Percentiles rank a stretch among this genome's conserved stretches.
Conservation (phyloP, 1,140 invertebrate genomes). For the Nymphalis io region DNA sequence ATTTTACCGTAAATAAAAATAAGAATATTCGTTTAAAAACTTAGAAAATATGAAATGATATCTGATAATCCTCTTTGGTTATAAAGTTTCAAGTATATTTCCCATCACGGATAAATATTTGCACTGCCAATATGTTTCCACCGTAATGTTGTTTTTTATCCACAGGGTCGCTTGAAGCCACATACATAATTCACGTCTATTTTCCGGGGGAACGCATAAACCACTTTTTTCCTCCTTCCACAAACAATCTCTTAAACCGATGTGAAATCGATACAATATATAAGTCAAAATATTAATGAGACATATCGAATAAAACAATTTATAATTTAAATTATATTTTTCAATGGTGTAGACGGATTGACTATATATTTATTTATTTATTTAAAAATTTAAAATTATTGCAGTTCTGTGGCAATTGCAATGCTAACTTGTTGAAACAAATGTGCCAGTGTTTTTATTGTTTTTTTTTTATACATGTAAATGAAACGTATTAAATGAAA, state of each 20-base stretch:
- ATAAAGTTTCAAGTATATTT: not conserved
- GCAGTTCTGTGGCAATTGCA: too few relatives aligned
- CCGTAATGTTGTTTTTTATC: slow-evolving; percentile 7
- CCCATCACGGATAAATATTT: not conserved
- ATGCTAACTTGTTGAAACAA: too few relatives aligned
- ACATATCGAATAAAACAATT: not conserved
- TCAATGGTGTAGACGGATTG: too few relatives aligned
- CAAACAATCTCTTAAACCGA: not conserved
- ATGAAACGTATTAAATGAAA: too few relatives aligned
- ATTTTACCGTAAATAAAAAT: too few relatives aligned
- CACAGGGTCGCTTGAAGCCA: not conserved
- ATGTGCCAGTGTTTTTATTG: too few relatives aligned
- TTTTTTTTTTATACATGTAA: too few relatives aligned
- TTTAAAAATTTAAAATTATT: too few relatives aligned
- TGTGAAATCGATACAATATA: not conserved
- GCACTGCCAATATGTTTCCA: slow-evolving; percentile 1
- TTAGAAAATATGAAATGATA: not conserved
- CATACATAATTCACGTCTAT: slow-evolving; percentile 11
- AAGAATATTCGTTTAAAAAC: not conserved
- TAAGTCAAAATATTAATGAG: not conserved
- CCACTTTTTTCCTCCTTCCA: not conserved
- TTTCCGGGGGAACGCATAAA: not conserved
- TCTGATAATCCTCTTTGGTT: not conserved
- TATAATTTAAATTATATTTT: not conserved
- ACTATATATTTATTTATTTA: too few relatives aligned